Conservation (phyloP, 2,888 invertebrate genomes). For the Diogma glabrata region DNA sequence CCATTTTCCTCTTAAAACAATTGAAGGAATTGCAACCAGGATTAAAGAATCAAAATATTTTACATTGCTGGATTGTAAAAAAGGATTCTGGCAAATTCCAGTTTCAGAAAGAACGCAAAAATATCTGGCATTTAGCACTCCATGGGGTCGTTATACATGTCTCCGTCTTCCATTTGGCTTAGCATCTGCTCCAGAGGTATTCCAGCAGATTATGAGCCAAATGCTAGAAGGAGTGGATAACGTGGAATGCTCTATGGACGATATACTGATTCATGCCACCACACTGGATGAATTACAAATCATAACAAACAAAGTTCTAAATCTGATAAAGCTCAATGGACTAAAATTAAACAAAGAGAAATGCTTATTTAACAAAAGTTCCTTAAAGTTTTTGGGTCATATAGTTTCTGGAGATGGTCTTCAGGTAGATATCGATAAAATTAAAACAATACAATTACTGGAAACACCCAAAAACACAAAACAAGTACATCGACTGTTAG, state of each 20-base stretch:
- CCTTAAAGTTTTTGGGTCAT: slow-evolving; percentile 18
- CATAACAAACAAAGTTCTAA: slow-evolving; percentile 17
- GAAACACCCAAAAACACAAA: slow-evolving; percentile 13
- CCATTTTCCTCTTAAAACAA: too few relatives aligned
- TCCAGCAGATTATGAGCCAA: slow-evolving; percentile 11
- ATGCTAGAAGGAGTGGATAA: slow-evolving; percentile 17
- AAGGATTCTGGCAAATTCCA: slow-evolving; percentile 8
- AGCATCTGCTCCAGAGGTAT: neutral
- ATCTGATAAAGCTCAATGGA: too few relatives aligned
- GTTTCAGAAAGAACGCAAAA: neutral
- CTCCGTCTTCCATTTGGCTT: slow-evolving; percentile 13
- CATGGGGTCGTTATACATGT: slow-evolving; percentile 10
- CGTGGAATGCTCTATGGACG: slow-evolving; percentile 21
- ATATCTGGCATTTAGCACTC: neutral
- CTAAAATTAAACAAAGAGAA: slow-evolving; percentile 23
- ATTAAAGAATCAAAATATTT: neutral
- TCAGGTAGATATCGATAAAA: slow-evolving; percentile 13
- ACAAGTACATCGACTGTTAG: slow-evolving; percentile 15
- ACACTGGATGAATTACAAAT: slow-evolving; percentile 19
- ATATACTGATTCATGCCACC: slow-evolving; percentile 20
- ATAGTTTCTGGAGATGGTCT: slow-evolving; percentile 16
- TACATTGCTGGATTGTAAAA: neutral
- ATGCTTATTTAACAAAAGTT: slow-evolving; percentile 15
- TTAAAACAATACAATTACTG: slow-evolving; percentile 13
- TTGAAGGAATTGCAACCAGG: neutral